Evolutionary conservation across 2,113 vertebrate genomes (phyloP), one percentile per base, ranked within the genome.

Genomic region (Tricholaema leucomelas): DNA sequence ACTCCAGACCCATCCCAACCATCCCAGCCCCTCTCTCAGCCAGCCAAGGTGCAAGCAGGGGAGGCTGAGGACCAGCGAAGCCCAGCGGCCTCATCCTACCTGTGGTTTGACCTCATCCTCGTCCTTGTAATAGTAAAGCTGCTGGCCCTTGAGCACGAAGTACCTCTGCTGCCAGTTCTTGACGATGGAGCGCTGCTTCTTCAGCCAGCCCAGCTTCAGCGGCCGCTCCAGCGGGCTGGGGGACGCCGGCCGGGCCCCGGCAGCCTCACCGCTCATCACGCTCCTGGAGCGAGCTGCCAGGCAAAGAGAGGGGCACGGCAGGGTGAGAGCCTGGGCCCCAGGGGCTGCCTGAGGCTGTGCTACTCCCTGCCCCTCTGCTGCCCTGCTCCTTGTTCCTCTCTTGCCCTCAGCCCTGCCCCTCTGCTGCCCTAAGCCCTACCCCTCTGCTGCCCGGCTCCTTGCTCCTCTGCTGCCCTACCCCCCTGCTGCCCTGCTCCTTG

Each of bases 111-210:
- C 92, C 65, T 99, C 99, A 12, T 98, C 98, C 87, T 99, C 98
- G 0, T 99, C 99, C 90, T 99, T 99, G 97, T 99, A 98, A 94
- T 99, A 99, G 76, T 92, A 98, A 38, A 99, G 97, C 3, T 98
- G 98, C 90, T 98, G 98, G 0, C 98, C 98, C 88, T 96, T 97
- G 21, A 99, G 97, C 83, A 99, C 98, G 33, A 99, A 99, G 97
- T 98, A 99, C 10, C 98, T 96, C 60, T 98, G 98, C 92, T 99
- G 98, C 99, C 99, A 99, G 97, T 99, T 99, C 97, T 98, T 99
- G 56, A 99, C 98, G 11, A 99, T 97, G 78, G 98, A 98, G 85
- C 98, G 97, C 96, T 99, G 99, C 95, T 99, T 99, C 94, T 98
- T 99, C 88, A 99, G 97, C 99, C 99, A 99, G 85, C 99, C 99